A percentile compares a stretch with the other conserved stretches of the same genome.
Conservation (phyloP, 2,888 invertebrate genomes). For the Macroteleia sp. region DNA sequence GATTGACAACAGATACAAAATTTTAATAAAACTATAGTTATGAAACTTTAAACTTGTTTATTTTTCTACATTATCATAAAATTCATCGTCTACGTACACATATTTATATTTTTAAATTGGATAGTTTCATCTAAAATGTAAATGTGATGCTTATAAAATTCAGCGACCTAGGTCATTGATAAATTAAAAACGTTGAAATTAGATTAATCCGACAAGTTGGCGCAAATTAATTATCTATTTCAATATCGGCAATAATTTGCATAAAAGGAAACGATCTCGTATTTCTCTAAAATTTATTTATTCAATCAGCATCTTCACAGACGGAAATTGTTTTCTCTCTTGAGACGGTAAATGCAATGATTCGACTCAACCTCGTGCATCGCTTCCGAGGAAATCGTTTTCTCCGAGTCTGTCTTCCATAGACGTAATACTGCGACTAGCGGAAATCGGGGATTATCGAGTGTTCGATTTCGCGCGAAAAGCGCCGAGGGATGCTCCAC, state of each 20-base stretch:
- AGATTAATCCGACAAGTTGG: too few species aligned
- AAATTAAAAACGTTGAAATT: too few species aligned
- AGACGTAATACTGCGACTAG: slow-evolving; percentile 60
- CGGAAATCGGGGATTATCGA: slow-evolving; percentile 65
- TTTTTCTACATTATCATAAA: too few species aligned
- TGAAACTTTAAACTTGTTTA: too few species aligned
- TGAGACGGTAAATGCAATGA: slow-evolving; percentile 63
- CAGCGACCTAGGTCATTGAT: too few species aligned
- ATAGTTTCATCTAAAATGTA: too few species aligned
- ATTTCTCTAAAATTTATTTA: slow-evolving; percentile 60
- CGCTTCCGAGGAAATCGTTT: slow-evolving; percentile 56
- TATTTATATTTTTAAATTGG: too few species aligned
- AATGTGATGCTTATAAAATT: too few species aligned
- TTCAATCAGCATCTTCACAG: slow-evolving; percentile 58
- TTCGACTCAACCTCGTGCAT: slow-evolving; percentile 59
- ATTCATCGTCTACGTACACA: too few species aligned
- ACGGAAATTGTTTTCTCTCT: slow-evolving; percentile 59
- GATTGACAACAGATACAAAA: too few species aligned
- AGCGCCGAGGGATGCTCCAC: slow-evolving; percentile 43
- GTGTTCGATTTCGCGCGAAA: slow-evolving; percentile 64
- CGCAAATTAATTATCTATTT: slow-evolving; percentile 24
- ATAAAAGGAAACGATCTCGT: slow-evolving; percentile 27
- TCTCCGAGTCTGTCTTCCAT: slow-evolving; percentile 51
- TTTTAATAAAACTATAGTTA: too few species aligned
- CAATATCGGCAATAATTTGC: slow-evolving; percentile 20